A percentile compares a stretch with the other conserved stretches of the same genome.
Evolutionary conservation across 2,113 vertebrate species (phyloP).

Genomic region (Sinocyclocheilus grahami): DNA sequence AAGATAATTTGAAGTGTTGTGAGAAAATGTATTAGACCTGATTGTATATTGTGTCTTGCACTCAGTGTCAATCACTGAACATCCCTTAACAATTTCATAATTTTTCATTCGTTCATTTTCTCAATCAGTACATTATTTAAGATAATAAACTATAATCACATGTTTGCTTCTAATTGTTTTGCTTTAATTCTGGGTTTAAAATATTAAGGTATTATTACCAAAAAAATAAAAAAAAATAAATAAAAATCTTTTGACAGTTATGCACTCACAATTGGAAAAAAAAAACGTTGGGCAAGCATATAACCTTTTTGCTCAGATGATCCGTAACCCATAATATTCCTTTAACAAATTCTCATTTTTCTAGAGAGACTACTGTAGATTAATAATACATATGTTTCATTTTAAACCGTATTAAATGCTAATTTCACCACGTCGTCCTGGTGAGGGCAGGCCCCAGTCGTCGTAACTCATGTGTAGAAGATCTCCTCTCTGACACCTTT

Average conservation of each 20-base stretch:
- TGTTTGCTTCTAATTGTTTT: neutral
- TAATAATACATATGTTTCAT: neutral
- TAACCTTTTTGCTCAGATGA: no score
- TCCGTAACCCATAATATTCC: no score
- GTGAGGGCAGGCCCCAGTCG: neutral
- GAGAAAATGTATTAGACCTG: neutral
- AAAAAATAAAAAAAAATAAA: no score
- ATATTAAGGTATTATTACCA: neutral
- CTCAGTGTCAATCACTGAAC: neutral
- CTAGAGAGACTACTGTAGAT: neutral
- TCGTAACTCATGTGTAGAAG: neutral
- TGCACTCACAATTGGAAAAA: neutral
- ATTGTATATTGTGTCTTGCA: neutral
- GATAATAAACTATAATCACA: neutral
- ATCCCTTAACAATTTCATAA: neutral
- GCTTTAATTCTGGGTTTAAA: neutral
- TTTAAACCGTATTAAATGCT: constrained; percentile 9
- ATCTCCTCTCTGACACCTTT: constrained; percentile 14
- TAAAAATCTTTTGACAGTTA: neutral
- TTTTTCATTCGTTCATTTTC: neutral
- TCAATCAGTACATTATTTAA: neutral
- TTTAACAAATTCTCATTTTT: neutral
- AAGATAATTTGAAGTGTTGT: neutral
- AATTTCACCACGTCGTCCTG: neutral
- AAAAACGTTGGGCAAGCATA: no score